phyloP scores from a whole-genome alignment of 1,140 invertebrate genomes.

The Nephila pilipes region DNA sequence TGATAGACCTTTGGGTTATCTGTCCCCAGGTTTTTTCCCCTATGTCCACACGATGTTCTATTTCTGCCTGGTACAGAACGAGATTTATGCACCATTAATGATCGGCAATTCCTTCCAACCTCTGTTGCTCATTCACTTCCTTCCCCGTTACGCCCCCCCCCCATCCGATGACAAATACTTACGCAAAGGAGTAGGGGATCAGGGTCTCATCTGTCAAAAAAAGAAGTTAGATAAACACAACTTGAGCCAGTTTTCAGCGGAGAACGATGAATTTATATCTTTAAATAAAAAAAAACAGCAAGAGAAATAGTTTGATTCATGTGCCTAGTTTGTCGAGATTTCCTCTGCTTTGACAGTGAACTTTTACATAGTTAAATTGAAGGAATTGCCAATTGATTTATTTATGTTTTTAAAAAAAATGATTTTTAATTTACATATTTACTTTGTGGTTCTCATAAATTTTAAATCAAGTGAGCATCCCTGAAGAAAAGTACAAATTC shows the following conservation, averaged over 20 bases:
- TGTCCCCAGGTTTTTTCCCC: background rate
- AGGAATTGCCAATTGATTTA: too few relatives aligned
- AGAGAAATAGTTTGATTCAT: constrained; percentile 30
- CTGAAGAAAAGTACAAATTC: too few relatives aligned
- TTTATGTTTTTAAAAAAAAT: too few relatives aligned
- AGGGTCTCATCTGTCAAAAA: constrained; percentile 35
- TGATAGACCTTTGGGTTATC: too few relatives aligned
- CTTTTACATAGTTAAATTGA: too few relatives aligned
- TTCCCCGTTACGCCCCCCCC: background rate
- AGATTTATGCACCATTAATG: constrained; percentile 40
- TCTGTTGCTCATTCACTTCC: background rate
- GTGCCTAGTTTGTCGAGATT: constrained; percentile 13
- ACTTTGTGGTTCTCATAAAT: too few relatives aligned
- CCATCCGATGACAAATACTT: constrained; percentile 12
- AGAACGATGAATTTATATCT: constrained; percentile 1
- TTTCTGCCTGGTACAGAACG: background rate
- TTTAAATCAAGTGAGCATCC: too few relatives aligned
- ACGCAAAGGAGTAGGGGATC: background rate
- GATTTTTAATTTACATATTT: too few relatives aligned
- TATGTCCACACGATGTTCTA: background rate
- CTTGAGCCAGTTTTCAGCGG: background rate
- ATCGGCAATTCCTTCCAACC: background rate
- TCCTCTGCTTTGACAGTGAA: too few relatives aligned
- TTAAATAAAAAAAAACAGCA: background rate
- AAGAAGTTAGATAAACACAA: constrained; percentile 18